These are phyloP conservation scores for Corydoras sp. DNA, from an alignment of 2,113 vertebrate genomes.

Conservation along the genomic window DNA sequence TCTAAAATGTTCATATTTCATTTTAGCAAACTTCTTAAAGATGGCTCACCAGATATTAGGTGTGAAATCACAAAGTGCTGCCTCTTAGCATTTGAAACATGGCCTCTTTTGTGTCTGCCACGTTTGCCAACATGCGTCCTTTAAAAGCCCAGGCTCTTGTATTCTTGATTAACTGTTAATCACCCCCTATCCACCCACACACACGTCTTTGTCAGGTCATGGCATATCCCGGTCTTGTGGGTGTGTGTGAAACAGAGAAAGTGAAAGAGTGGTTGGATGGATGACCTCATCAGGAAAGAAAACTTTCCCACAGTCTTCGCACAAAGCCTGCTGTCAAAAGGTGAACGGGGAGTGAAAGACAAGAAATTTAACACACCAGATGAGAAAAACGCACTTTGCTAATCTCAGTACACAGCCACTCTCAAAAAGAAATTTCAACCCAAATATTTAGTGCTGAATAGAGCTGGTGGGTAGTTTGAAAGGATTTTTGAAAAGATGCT, in stretches of 20 bases:
- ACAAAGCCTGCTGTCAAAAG: constrained; percentile 73
- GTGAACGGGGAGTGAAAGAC: constrained; percentile 66
- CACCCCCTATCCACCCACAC: constrained; percentile 9
- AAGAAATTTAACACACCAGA: constrained; percentile 64
- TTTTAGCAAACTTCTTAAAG: neutral
- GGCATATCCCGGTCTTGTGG: constrained; percentile 20
- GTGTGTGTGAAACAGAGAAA: constrained; percentile 37
- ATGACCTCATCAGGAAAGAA: constrained; percentile 72
- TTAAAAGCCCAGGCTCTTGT: neutral
- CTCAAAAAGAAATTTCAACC: constrained; percentile 16
- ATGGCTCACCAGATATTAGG: neutral
- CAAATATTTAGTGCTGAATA: constrained; percentile 34
- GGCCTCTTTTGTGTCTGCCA: neutral
- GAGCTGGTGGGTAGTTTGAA: constrained; percentile 10
- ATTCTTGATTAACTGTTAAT: constrained; percentile 32
- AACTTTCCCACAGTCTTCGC: constrained; percentile 73
- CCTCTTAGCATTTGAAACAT: constrained; percentile 8
- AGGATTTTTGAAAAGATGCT: constrained; percentile 22
- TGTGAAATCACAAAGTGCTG: neutral
- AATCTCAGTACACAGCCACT: constrained; percentile 36
- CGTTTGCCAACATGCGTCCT: neutral
- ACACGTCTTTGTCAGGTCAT: constrained; percentile 32
- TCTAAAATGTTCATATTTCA: neutral
- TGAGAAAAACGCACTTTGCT: constrained; percentile 32
- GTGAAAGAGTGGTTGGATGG: constrained; percentile 46